Base-by-base conservation (phyloP, 1,140 invertebrate species). In the Drosophila prosaltans region DNA sequence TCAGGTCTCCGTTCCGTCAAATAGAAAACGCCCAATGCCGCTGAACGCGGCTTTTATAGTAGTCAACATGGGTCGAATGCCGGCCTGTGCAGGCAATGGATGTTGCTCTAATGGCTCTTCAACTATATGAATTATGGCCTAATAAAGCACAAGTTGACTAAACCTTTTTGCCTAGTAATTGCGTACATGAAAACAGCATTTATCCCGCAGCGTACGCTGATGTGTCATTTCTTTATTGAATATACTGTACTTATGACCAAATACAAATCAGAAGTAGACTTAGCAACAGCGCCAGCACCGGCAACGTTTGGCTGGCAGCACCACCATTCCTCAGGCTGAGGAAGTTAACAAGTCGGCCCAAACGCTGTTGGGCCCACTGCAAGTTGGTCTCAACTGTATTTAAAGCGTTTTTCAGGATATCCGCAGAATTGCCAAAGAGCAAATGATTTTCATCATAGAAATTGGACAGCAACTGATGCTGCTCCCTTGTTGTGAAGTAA, bases 401-500 rank as follows among this genome's bases (percentile, higher is more conserved):
- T 16, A 78, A n/a, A 6, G 89, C 64, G 6, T 73, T 30, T 1
- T 26, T 43, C 5, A 91, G 68, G 8, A 36, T 69, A 0, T 16
- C 21, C 0, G 59, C 54, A 0, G 81, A 76, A 5, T 16, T n/a
- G 2, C 81, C 89, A 11, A 91, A 91, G 0, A 79, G 57, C 16
- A 26, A 2, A 1, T 69, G 54, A 9, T 81, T 80, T 4, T 64
- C 4, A 0, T 60, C 39, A 24, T 67, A 61, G 41, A 92, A 92
- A 0, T 60, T 43, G 2, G 75, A 40, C 0, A 91, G 60, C 10
- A 79, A 51, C 11, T 78, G 70, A 3, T 93, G 92, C 73, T 94
- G 92, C 30, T 79, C 71, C 39, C 93, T 78, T 4, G 91, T 93
- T 6, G 93, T 81, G 6, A 94, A 92, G 40, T 93, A 92, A 2